A percentile compares a stretch with the other conserved stretches of the same genome.
phyloP scores from a whole-genome alignment of 2,888 invertebrate genomes.

The Protodeltote pygarga region DNA sequence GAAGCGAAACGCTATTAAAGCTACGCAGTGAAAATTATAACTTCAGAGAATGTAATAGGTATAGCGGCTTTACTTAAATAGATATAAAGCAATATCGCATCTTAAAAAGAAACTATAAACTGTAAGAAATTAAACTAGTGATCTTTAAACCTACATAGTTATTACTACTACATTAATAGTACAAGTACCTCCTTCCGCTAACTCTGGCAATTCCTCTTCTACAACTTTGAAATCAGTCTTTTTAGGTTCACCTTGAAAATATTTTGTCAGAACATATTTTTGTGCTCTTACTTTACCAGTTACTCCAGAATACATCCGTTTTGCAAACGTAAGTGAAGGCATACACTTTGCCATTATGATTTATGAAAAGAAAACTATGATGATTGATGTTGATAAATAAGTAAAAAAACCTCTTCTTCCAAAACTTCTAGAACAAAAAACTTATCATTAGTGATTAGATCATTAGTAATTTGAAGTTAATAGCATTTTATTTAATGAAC shows the following conservation, averaged over 20 bases:
- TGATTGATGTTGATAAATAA: not conserved
- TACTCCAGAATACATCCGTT: slow-evolving; percentile 66
- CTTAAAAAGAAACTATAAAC: too few species aligned
- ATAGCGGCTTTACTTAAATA: too few species aligned
- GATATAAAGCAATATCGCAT: too few species aligned
- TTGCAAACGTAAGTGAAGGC: slow-evolving; percentile 30
- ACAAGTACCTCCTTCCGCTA: slow-evolving; percentile 89
- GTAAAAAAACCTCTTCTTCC: not conserved
- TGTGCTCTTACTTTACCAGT: slow-evolving; percentile 81
- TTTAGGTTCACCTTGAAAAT: slow-evolving; percentile 90
- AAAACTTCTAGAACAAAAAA: not conserved
- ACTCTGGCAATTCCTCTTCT: slow-evolving; percentile 89
- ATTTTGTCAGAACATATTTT: slow-evolving; percentile 88
- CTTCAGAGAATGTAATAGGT: too few species aligned
- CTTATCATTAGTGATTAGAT: too few species aligned
- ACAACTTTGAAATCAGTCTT: slow-evolving; percentile 88
- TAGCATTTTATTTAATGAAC: too few species aligned
- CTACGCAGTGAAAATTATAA: too few species aligned
- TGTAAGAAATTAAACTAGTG: too few species aligned
- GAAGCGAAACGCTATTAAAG: too few species aligned
- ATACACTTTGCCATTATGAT: slow-evolving; percentile 27
- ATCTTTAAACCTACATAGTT: too few species aligned
- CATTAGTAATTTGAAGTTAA: too few species aligned
- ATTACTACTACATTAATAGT: not conserved
- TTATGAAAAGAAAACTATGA: not conserved